Base-by-base conservation (phyloP, 1,140 invertebrate genomes). In the Radopholus similis region DNA sequence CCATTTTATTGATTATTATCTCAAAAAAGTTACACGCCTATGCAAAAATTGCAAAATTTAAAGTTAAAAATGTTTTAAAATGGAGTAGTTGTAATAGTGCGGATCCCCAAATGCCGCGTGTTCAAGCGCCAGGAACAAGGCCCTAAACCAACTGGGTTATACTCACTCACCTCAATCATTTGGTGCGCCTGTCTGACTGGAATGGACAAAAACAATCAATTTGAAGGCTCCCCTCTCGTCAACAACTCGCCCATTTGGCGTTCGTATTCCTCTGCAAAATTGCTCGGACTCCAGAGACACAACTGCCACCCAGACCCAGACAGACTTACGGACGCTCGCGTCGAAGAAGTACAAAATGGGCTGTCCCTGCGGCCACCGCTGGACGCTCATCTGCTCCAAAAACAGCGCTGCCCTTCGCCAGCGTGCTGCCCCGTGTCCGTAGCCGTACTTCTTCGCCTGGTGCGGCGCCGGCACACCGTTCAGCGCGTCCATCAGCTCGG, bases 281-380 rank as follows among this genome's bases (percentile, higher is more conserved):
- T 66, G 13, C n/a, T n/a, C n/a, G n/a, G n/a, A n/a, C n/a, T n/a
- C n/a, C n/a, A n/a, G n/a, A n/a, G n/a, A n/a, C n/a, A n/a, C n/a
- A n/a, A n/a, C n/a, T n/a, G n/a, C n/a, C n/a, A n/a, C n/a, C n/a
- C n/a, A n/a, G n/a, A n/a, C n/a, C n/a, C n/a, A n/a, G n/a, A n/a
- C n/a, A n/a, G n/a, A n/a, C n/a, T n/a, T n/a, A n/a, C n/a, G n/a
- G n/a, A n/a, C n/a, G 23, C 35, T 70, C 37, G 34, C 47, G 57
- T 76, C 74, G 42, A 76, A 77, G 32, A 57, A 63, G 68, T 67
- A 76, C 13, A 63, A 42, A 34, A 76, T 76, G 11, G 77, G 68
- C 49, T 66, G 35, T n/a, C 63, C 38, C 6, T 37, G 26, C 11
- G 73, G 53, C 74, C 74, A 76, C 11, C 28, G 26, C 40, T 80